Percentiles rank a stretch among this genome's conserved stretches.
Conservation (phyloP, 1,140 invertebrate species). For the Panagrolaimus sp. region DNA sequence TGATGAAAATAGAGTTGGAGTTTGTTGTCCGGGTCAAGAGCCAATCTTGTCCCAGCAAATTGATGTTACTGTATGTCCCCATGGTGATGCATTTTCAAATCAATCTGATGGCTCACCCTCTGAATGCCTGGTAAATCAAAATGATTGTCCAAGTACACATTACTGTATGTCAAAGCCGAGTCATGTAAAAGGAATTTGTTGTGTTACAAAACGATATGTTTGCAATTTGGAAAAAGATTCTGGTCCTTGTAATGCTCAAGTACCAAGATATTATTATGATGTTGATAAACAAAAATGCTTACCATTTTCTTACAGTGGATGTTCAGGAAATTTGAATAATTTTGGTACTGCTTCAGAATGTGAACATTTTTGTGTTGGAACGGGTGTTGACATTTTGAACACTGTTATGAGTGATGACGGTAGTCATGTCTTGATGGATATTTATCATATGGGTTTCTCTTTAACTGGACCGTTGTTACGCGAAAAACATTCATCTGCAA, state of each 20-base stretch:
- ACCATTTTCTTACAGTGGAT: constrained; percentile 44
- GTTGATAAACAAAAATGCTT: constrained; percentile 30
- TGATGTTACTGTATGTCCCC: constrained; percentile 29
- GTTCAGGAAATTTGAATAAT: constrained; percentile 46
- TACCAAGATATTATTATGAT: constrained; percentile 40
- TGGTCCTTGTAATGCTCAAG: constrained; percentile 35
- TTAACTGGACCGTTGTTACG: constrained; percentile 41
- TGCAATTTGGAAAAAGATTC: constrained; percentile 41
- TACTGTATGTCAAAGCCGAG: constrained; percentile 41
- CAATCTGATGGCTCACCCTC: constrained; percentile 22
- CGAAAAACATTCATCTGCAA: constrained; percentile 21
- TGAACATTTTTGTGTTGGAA: constrained; percentile 43
- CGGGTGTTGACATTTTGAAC: constrained; percentile 31
- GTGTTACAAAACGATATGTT: constrained; percentile 49
- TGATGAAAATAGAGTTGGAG: constrained; percentile 33
- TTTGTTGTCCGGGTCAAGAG: constrained; percentile 42
- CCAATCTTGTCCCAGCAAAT: constrained; percentile 25
- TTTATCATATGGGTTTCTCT: constrained; percentile 44
- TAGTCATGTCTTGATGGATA: constrained; percentile 23
- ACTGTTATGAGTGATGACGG: constrained; percentile 27
- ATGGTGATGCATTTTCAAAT: constrained; percentile 39
- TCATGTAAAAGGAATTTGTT: constrained; percentile 39
- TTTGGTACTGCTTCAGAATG: constrained; percentile 44
- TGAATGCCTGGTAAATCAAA: constrained; percentile 32
- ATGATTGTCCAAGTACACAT: constrained; percentile 44